Conservation (phyloP, 1,140 invertebrate genomes). For the Drosophila eugracilis region DNA sequence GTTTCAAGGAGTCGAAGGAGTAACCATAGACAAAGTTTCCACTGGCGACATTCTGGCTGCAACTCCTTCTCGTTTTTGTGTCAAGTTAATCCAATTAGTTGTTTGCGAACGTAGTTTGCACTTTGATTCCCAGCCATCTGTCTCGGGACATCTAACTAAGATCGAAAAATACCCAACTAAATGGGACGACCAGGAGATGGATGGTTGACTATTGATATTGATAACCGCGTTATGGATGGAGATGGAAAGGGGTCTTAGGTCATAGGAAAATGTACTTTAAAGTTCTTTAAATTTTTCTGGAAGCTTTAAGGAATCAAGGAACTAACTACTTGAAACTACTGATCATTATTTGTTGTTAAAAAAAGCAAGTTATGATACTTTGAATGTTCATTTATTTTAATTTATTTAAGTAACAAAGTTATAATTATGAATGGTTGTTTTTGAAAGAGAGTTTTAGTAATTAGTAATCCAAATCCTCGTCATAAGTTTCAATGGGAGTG, state of each 20-base stretch:
- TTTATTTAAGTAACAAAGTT: not conserved
- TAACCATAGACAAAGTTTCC: conserved; percentile 76
- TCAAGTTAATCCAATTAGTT: conserved; percentile 81
- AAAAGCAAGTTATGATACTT: too few species aligned
- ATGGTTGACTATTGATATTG: conserved; percentile 52
- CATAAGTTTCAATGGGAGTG: not conserved
- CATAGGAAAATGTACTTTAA: not conserved
- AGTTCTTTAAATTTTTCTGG: not conserved
- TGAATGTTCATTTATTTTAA: too few species aligned
- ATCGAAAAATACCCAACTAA: conserved; percentile 1
- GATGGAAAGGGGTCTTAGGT: not conserved
- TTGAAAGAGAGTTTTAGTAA: too few species aligned
- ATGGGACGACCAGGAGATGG: conserved; percentile 32
- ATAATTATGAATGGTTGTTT: too few species aligned
- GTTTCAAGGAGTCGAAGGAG: conserved; percentile 31
- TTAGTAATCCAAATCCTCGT: not conserved
- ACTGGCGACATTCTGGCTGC: conserved; percentile 55
- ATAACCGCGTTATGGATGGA: conserved; percentile 40
- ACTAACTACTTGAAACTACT: too few species aligned
- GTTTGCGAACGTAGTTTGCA: conserved; percentile 71
- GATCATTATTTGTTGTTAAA: too few species aligned
- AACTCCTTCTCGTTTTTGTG: conserved; percentile 44
- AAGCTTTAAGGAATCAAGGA: not conserved
- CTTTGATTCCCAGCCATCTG: conserved; percentile 62
- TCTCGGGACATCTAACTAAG: not conserved